phyloP scores from a whole-genome alignment of 2,888 invertebrate genomes.

The Tanypteryx hageni region DNA sequence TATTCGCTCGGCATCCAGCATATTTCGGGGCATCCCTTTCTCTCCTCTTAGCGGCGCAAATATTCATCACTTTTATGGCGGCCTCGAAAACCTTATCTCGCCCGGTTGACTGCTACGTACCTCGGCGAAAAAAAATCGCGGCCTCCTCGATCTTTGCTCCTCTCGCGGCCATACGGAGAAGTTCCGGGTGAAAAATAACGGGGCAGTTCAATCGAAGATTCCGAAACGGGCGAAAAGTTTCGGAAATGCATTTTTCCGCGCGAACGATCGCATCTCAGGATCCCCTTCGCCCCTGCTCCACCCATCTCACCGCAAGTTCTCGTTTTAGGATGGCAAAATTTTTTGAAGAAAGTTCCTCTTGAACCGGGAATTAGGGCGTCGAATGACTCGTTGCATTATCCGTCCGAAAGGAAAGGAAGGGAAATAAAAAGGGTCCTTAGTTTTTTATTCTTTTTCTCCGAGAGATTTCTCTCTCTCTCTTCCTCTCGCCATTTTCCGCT shows the following conservation, averaged over 20 bases:
- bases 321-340: not conserved
- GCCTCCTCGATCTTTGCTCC: conserved; percentile 5
- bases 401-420: not conserved
- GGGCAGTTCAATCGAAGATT: conserved; percentile 3
- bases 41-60: not conserved
- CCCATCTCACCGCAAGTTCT: not conserved
- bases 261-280: not conserved
- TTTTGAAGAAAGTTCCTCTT: not conserved
- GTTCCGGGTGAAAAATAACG: not conserved
- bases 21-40: not conserved
- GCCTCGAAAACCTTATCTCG: conserved; percentile 29
- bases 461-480: not conserved
- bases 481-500: not conserved
- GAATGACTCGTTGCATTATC: conserved; percentile 2
- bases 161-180: not conserved
- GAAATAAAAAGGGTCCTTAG: not conserved
- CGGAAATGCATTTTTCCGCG: conserved; percentile 25
- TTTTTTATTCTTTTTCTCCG: not conserved
- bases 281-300: not conserved
- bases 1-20: conserved; percentile 3
- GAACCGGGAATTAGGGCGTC: not conserved
- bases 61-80: conserved; percentile 29
- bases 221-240: not conserved
- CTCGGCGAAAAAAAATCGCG: not conserved
- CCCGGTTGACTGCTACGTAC: not conserved